Base-by-base conservation (phyloP, 2,113 vertebrate species). In the Festucalex cinctus region DNA sequence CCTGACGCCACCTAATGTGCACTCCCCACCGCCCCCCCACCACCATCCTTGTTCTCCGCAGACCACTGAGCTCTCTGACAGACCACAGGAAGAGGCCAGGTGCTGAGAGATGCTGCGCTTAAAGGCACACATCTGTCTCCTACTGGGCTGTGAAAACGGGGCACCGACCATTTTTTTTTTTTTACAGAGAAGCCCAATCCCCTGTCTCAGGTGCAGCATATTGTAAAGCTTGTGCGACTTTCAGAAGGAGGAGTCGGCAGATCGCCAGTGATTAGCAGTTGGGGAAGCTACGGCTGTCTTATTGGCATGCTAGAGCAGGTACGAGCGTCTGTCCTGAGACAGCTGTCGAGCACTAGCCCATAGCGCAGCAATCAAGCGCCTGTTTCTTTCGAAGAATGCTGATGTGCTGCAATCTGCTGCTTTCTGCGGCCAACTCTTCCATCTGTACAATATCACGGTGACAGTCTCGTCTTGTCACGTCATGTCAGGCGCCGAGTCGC, bases 261-360 rank as follows among this genome's bases (percentile, higher is more conserved):
- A 87, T 88, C 90, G 96, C 95, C 96, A 98, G 92, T 91, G 85
- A 81, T 65, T 89, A 91, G 51, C 86, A 93, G 92, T 94, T 93
- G 83, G 93, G 91, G 90, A 80, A 81, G 76, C 87, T 83, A 87
- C 90, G 92, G 92, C 88, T 88, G 84, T 92, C 93, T 95, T 92
- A 95, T 96, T 97, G 97, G 94, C 88, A 97, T 98, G 93, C 95
- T 90, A 91, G 90, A 93, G 87, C 92, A 94, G 93, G 93, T 93
- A 91, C 90, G 85, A 77, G 17, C 85, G 92, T 92, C 86, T 93
- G 94, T 93, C 94, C 92, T 59, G 93, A 95, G 95, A 94, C 96
- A 99, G 96, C 94, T 98, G 97, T 93, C 94, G 94, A 93, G 85
- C 95, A 98, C 92, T 92, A 92, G 95, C 93, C 95, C 97, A 93